Evolutionary conservation across 1,140 invertebrate genomes (phyloP).

Genomic region (Bursaphelenchus mucronatus): DNA sequence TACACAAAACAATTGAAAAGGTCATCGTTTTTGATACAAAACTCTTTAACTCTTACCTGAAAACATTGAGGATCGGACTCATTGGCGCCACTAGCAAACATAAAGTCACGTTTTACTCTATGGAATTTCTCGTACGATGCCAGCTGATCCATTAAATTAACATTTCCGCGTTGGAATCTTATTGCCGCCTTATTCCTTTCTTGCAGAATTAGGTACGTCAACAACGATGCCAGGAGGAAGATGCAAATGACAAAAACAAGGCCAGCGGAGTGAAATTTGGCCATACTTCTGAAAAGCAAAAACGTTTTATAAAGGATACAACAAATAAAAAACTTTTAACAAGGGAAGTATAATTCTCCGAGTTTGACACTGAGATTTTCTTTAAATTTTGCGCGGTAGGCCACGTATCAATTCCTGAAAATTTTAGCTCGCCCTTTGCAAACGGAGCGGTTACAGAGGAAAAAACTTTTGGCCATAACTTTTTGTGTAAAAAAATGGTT

Average conservation of each 20-base stretch:
- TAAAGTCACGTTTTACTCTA: constrained; percentile 53
- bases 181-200: constrained; percentile 2
- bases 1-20: not conserved
- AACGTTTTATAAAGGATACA: too few relatives aligned
- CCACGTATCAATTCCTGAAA: too few relatives aligned
- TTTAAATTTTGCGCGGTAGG: too few relatives aligned
- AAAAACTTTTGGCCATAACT: too few relatives aligned
- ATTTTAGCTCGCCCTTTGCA: too few relatives aligned
- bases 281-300: too few relatives aligned
- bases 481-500: too few relatives aligned
- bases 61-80: constrained; percentile 55
- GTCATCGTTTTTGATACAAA: not conserved
- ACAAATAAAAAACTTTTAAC: too few relatives aligned
- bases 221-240: not conserved
- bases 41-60: constrained; percentile 35
- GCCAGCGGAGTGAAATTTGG: not conserved
- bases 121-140: constrained; percentile 13
- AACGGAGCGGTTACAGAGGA: too few relatives aligned
- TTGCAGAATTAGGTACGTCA: not conserved
- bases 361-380: too few relatives aligned
- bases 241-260: constrained; percentile 7
- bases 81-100: constrained; percentile 52
- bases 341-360: too few relatives aligned
- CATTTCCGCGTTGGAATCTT: not conserved
- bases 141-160: not conserved